phyloP scores from a whole-genome alignment of 2,113 vertebrate genomes.

The Nothoprocta pentlandii region DNA sequence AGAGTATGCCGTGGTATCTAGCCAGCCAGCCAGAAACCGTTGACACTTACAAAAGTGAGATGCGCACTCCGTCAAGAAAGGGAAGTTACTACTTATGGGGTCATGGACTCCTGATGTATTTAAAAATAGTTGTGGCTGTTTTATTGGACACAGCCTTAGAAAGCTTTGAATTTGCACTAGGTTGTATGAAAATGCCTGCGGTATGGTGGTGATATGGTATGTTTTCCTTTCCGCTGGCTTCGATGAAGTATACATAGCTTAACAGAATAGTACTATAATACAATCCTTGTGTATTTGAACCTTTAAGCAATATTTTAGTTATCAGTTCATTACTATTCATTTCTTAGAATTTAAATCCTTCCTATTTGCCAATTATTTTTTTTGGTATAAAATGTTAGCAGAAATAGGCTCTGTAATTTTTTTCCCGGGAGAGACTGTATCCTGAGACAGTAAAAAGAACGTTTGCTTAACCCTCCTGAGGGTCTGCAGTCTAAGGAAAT shows the following conservation, averaged over 20 bases:
- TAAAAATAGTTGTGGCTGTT: constrained; percentile 87
- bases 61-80: constrained; percentile 78
- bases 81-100: constrained; percentile 85
- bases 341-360: constrained; percentile 63
- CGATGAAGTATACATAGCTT: constrained; percentile 54
- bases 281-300: constrained; percentile 43
- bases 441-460: constrained; percentile 7
- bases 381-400: constrained; percentile 57
- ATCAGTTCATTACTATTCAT: constrained; percentile 63
- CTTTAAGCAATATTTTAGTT: constrained; percentile 66
- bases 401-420: constrained; percentile 32
- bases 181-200: constrained; percentile 82
- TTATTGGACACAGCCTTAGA: constrained; percentile 80
- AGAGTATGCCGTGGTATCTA: constrained; percentile 77
- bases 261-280: constrained; percentile 52
- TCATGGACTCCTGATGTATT: constrained; percentile 84
- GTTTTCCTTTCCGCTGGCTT: constrained; percentile 71
- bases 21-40: constrained; percentile 89
- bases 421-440: constrained; percentile 45
- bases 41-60: constrained; percentile 88
- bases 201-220: constrained; percentile 84
- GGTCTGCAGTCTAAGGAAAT: constrained; percentile 46
- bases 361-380: constrained; percentile 54
- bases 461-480: constrained; percentile 43
- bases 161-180: constrained; percentile 81